Evolutionary conservation across 92 coral and sea anemone genomes (phyloP).

Genomic region (Porites divaricata): DNA sequence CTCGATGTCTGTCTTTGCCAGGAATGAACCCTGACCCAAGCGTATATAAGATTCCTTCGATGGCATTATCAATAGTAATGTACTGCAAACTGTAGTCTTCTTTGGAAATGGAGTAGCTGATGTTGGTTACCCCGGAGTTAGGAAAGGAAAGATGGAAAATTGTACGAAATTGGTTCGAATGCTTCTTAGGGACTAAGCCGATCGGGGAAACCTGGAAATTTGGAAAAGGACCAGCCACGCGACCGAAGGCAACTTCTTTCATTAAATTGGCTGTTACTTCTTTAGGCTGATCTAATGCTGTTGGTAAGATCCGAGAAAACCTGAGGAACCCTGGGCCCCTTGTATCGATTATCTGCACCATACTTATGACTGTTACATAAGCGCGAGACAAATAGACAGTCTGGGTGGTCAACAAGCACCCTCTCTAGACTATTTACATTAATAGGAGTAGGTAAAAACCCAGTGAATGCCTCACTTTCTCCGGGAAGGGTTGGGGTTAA

Average conservation of each 20-base stretch:
- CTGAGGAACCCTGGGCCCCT: slow-evolving; percentile 22
- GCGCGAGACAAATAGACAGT: slow-evolving; percentile 38
- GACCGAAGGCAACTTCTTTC: slow-evolving; percentile 55
- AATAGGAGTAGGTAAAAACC: slow-evolving; percentile 52
- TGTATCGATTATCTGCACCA: slow-evolving; percentile 33
- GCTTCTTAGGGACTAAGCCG: slow-evolving; percentile 76
- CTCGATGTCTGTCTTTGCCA: slow-evolving; percentile 64
- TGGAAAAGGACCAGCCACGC: slow-evolving; percentile 70
- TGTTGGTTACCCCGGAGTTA: slow-evolving; percentile 51
- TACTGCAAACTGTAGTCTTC: slow-evolving; percentile 56
- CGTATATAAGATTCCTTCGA: slow-evolving; percentile 21
- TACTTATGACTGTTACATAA: slow-evolving; percentile 4
- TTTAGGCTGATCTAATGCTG: slow-evolving; percentile 42
- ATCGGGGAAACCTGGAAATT: slow-evolving; percentile 72
- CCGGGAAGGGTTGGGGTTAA: not conserved
- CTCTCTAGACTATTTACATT: slow-evolving; percentile 30
- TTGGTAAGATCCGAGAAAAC: slow-evolving; percentile 49
- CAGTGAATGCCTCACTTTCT: not conserved
- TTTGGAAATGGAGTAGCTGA: slow-evolving; percentile 45
- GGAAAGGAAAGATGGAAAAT: slow-evolving; percentile 74
- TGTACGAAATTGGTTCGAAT: slow-evolving; percentile 62
- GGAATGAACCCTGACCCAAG: slow-evolving; percentile 38
- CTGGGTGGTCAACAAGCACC: slow-evolving; percentile 51
- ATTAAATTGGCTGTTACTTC: slow-evolving; percentile 36
- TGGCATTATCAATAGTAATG: slow-evolving; percentile 60